Base-by-base conservation (phyloP, 2,888 invertebrate species). In the Drosophila peninsularis region DNA sequence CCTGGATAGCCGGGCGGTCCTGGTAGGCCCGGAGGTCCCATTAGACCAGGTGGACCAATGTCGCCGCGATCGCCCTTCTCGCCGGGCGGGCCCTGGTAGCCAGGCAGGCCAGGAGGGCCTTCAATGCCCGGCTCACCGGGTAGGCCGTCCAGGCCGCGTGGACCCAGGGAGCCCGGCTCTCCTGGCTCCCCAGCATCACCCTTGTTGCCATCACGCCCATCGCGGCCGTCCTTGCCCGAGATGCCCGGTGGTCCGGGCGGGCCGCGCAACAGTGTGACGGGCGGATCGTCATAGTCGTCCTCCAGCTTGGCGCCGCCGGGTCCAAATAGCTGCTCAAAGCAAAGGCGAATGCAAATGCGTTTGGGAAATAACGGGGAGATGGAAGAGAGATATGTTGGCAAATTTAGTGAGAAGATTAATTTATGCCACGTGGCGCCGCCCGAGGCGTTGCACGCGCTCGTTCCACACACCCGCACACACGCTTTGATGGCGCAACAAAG, bases 41-140 rank as follows among this genome's bases (percentile, higher is more conserved):
- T 97, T 89, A 98, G 94, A 68, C 98, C 98, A 13, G 98, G 97
- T 10, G 97, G 97, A 49, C 98, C 98, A 92, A 98, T 97, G 91
- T 97, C 97, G 11, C 98, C 98, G 10, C 92, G 90, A 82, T 92
- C 92, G 61, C 97, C 97, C 90, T 96, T 96, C 79, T 96, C 96
- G 52, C 98, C 98, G 90, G 97, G 97, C 6, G 96, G 96, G 21
- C 98, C 98, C 82, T 95, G 94, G 89, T 95, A 95, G 53, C 98
- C 98, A 94, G 92, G 92, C 79, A 92, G 62, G 9, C 97, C 97
- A 30, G 97, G 97, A 14, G 97, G 97, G 62, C 97, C 97, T 92
- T 96, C 96, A 78, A 97, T 96, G 72, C 97, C 97, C n/a, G 95
- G 93, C 82, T 95, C 95, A 9, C 97, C 97, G 74, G 95, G 94